A percentile compares a stretch with the other conserved stretches of the same genome.
Evolutionary conservation across 2,113 vertebrate genomes (phyloP).

Genomic region (Bambusicola thoracicus): DNA sequence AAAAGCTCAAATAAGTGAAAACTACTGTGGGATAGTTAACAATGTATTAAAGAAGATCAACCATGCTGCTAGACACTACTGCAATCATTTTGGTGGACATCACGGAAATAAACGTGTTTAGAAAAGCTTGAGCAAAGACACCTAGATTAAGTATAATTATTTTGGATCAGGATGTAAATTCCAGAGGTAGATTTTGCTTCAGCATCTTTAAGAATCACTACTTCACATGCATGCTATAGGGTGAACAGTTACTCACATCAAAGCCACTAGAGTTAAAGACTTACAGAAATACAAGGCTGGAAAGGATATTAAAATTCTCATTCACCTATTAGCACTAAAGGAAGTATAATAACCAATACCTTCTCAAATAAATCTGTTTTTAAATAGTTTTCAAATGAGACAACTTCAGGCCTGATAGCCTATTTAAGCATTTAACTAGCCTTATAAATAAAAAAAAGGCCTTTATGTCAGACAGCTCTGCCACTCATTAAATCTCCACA

Average conservation of each 20-base stretch:
- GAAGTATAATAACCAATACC: neutral
- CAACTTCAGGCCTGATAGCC: neutral
- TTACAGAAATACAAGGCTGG: neutral
- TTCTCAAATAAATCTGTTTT: neutral
- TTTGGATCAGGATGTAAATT: neutral
- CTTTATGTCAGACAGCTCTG: conserved; percentile 28
- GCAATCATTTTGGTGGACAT: neutral
- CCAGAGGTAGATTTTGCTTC: neutral
- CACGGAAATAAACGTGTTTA: neutral
- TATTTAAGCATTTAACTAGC: neutral
- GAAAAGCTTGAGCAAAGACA: neutral
- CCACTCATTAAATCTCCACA: neutral
- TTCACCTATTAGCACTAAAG: neutral
- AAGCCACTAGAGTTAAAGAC: neutral
- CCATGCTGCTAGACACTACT: neutral
- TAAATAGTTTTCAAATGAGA: conserved; percentile 18
- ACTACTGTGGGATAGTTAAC: neutral
- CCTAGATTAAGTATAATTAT: neutral
- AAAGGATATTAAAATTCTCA: neutral
- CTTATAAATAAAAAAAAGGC: neutral
- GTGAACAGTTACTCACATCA: neutral
- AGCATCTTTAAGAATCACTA: neutral
- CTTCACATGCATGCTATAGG: neutral
- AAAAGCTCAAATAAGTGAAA: neutral
- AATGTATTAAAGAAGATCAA: neutral